A percentile compares a stretch with the other conserved stretches of the same genome.
Evolutionary conservation across 2,113 vertebrate genomes (phyloP).

Genomic region (Hipposideros armiger): DNA sequence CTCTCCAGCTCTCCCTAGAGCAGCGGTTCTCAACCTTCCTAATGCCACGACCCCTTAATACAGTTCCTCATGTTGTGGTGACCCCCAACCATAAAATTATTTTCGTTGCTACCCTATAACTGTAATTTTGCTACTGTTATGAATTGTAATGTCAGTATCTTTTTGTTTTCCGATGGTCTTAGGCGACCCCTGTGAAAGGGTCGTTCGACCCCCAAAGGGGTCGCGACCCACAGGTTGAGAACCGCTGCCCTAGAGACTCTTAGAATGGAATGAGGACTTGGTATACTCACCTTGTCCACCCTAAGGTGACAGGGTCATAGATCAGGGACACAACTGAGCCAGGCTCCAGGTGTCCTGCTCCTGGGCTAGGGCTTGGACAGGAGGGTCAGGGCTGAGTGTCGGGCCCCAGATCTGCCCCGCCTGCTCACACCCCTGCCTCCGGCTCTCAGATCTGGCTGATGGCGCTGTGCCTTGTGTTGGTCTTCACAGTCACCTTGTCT

Average conservation of each 20-base stretch:
- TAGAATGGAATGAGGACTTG: background rate
- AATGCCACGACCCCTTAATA: too few species aligned
- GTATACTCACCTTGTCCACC: background rate
- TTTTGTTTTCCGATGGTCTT: too few species aligned
- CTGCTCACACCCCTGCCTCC: constrained; percentile 6
- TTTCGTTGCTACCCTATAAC: too few species aligned
- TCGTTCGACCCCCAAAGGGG: too few species aligned
- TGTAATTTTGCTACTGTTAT: too few species aligned
- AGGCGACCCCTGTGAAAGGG: too few species aligned
- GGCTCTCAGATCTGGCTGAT: constrained; percentile 91
- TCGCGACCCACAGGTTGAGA: too few species aligned
- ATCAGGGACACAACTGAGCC: background rate
- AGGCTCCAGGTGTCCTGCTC: background rate
- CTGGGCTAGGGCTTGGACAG: background rate
- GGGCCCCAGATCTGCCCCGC: background rate
- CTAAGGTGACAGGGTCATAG: background rate
- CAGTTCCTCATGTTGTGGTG: too few species aligned
- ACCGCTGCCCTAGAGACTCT: background rate
- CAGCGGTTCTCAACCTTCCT: too few species aligned
- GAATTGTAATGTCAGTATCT: too few species aligned
- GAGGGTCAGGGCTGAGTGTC: background rate
- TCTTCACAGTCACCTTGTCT: constrained; percentile 92
- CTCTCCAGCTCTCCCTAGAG: background rate
- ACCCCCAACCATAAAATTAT: too few species aligned
- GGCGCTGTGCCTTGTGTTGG: constrained; percentile 92